A percentile compares a stretch with the other conserved stretches of the same genome.
These are phyloP conservation scores for Acanthis flammea DNA, from an alignment of 2,797 vertebrate genomes.

Conservation along the genomic window DNA sequence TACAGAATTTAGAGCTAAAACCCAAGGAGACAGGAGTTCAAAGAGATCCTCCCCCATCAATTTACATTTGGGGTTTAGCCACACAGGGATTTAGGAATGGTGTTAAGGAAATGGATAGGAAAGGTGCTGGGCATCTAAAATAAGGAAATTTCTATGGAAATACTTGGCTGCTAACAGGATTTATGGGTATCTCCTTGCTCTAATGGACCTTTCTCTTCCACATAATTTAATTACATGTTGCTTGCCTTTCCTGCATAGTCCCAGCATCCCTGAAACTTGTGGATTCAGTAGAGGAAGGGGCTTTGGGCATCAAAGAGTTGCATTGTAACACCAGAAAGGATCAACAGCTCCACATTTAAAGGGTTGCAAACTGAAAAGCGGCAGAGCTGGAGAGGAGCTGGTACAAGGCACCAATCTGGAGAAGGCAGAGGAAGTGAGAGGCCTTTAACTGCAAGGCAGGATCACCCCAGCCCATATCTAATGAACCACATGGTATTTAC, in stretches of 20 bases:
- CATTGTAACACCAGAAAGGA: not conserved
- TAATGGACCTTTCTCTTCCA: slow-evolving; percentile 28
- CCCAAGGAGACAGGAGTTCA: not conserved
- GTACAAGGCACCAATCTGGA: not conserved
- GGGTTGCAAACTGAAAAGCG: not conserved
- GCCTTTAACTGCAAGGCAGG: not conserved
- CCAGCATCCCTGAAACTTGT: not conserved
- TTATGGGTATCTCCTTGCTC: not conserved
- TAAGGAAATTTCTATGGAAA: not conserved
- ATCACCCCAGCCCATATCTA: not conserved
- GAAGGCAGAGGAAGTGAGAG: not conserved
- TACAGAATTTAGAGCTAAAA: not conserved
- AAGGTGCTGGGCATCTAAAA: not conserved
- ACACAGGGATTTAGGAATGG: not conserved
- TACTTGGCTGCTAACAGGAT: not conserved
- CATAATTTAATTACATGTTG: slow-evolving; percentile 10
- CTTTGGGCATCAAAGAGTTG: not conserved
- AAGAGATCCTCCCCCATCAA: not conserved
- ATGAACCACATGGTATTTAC: not conserved
- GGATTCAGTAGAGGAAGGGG: not conserved
- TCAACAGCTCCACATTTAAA: not conserved
- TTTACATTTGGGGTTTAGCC: not conserved
- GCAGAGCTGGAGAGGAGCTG: not conserved
- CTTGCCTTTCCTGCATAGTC: not conserved
- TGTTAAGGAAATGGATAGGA: not conserved